Evolutionary conservation across 2,797 vertebrate species (phyloP).

Genomic region (Percopsis omiscomaycus): DNA sequence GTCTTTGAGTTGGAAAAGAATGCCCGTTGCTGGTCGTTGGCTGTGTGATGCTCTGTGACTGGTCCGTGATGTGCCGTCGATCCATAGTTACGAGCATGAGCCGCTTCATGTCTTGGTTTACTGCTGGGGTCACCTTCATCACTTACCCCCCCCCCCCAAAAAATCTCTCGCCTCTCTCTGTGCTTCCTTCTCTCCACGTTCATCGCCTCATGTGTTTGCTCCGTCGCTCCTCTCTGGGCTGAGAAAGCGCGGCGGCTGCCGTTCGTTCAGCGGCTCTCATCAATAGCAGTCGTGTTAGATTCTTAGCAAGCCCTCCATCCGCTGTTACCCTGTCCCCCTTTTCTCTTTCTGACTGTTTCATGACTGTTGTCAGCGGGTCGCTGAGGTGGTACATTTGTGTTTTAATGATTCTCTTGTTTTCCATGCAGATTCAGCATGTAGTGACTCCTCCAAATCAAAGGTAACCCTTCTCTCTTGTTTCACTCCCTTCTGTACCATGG

Average conservation of each 20-base stretch:
- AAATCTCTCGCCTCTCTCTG: constrained; percentile 53
- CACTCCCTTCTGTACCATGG: neutral
- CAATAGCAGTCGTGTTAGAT: constrained; percentile 45
- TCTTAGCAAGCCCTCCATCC: constrained; percentile 35
- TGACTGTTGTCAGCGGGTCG: constrained; percentile 22
- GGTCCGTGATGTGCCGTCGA: constrained; percentile 69
- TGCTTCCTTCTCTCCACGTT: constrained; percentile 40
- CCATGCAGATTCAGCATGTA: constrained; percentile 94
- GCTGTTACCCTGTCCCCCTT: constrained; percentile 28
- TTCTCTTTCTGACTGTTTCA: constrained; percentile 37
- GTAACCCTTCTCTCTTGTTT: constrained; percentile 71
- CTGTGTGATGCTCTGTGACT: constrained; percentile 68
- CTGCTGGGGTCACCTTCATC: constrained; percentile 49
- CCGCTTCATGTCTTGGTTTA: constrained; percentile 77
- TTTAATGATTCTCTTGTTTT: constrained; percentile 62
- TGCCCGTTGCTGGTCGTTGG: constrained; percentile 62
- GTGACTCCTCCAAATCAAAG: constrained; percentile 99
- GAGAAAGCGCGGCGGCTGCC: constrained; percentile 47
- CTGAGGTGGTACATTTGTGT: constrained; percentile 14
- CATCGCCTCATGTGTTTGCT: constrained; percentile 43
- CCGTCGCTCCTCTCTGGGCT: constrained; percentile 32
- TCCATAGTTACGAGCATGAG: constrained; percentile 78
- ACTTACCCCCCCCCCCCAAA: neutral
- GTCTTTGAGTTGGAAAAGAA: constrained; percentile 69
- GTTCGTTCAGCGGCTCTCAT: constrained; percentile 65